phyloP scores from a whole-genome alignment of 2,797 vertebrate species.

The Paguma larvata region DNA sequence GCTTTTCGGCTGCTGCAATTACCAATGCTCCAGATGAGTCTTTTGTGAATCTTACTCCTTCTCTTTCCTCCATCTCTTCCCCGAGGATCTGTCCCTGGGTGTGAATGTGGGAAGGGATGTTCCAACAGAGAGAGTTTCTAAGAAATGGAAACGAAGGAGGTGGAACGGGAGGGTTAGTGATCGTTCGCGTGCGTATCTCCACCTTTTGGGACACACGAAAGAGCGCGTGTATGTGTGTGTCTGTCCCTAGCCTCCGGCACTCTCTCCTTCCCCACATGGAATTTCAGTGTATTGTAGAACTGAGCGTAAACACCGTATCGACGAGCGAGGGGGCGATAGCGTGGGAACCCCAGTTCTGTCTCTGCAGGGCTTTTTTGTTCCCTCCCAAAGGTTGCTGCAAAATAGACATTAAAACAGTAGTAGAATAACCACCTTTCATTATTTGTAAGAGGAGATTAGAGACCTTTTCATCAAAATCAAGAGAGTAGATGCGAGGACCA shows the following conservation, averaged over 20 bases:
- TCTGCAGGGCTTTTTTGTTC: not conserved
- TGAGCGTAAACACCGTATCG: not conserved
- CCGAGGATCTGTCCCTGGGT: constrained; percentile 71
- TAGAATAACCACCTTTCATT: not conserved
- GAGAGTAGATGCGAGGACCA: not conserved
- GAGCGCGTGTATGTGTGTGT: not conserved
- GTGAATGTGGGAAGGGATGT: constrained; percentile 68
- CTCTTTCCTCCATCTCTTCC: constrained; percentile 70
- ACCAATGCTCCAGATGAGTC: constrained; percentile 81
- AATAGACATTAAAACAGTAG: not conserved
- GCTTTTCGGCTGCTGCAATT: constrained; percentile 79
- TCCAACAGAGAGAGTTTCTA: constrained; percentile 69
- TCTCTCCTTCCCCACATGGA: constrained; percentile 15
- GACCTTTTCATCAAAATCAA: not conserved
- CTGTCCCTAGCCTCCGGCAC: not conserved
- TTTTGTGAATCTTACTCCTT: constrained; percentile 82
- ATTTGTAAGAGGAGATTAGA: not conserved
- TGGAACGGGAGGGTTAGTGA: not conserved
- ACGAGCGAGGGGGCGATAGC: not conserved
- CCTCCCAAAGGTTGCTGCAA: not conserved
- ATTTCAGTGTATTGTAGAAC: constrained; percentile 54
- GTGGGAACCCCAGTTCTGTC: not conserved
- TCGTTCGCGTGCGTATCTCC: not conserved
- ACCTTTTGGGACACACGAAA: not conserved
- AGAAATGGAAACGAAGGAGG: constrained; percentile 66